Evolutionary conservation across 2,888 invertebrate species (phyloP), one percentile per base, ranked within the genome.

Genomic region (Parnassius orleans): DNA sequence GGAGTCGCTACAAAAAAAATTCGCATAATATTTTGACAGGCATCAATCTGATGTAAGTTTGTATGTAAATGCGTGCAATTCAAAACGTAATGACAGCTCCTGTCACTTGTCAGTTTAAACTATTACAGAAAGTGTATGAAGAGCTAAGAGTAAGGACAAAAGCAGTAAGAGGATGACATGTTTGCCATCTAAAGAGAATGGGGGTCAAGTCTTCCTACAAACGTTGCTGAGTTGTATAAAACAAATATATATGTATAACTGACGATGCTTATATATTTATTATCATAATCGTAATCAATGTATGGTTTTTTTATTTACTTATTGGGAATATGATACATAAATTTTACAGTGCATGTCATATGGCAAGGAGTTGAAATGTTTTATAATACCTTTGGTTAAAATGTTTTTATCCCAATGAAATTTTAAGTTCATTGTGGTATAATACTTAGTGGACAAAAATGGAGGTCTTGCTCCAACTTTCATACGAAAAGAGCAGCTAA

Each of bases 401-500:
- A n/a, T n/a, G n/a, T 11, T n/a, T 43, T 52, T 61, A 44, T 15
- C 46, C 61, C 52, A 46, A 52, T 47, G 61, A 61, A 41, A 52
- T 15, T 14, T 12, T 11, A 24, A 10, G 43, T 61, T 56, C 61
- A 46, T 56, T 44, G 46, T 3, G 56, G 41, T 12, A 41, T 61
- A 41, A 52, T 44, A 3, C 55, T 14, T 50, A 42, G 48, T 44
- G 11, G 57, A 57, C 47, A 42, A 57, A 19, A 42, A 46, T 46
- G 9, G 41, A 54, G 48, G 75, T 72, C 81, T 86, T 83, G 72
- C 77, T 75, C 82, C 61, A 66, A 79, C 84, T 86, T 86, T 84
- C 74, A 10, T 7, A 24, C 33, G 76, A 83, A 86, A 86, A 79
- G 71, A 70, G 80, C 58, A 66, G 78, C 64, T 61, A 83, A 84